Evolutionary conservation across 2,797 vertebrate genomes (phyloP).

Genomic region (Phoxinus dragarum): DNA sequence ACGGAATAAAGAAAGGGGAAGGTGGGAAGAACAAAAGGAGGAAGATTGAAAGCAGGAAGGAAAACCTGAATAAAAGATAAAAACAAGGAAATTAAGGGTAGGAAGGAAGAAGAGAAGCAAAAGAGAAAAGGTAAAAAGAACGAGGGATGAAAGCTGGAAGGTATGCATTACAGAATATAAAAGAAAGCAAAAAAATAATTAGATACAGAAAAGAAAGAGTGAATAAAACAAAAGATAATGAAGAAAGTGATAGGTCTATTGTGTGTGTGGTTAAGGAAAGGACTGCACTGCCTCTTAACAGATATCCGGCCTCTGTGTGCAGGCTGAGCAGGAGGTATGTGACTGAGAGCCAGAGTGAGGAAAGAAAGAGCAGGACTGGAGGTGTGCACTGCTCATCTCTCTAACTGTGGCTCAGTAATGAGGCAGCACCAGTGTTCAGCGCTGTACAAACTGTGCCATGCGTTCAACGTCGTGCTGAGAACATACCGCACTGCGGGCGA

Average conservation of each 20-base stretch:
- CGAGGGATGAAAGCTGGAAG: not conserved
- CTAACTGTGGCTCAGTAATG: constrained; percentile 38
- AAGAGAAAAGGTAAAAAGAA: not conserved
- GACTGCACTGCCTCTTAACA: constrained; percentile 1
- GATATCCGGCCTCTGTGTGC: constrained; percentile 3
- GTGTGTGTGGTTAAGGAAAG: constrained; percentile 8
- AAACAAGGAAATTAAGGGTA: not conserved
- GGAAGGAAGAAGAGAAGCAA: not conserved
- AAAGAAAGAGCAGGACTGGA: not conserved
- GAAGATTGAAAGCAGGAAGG: not conserved
- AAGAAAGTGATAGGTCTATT: not conserved
- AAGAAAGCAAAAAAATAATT: not conserved
- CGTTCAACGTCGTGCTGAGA: constrained; percentile 10
- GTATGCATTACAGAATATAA: not conserved
- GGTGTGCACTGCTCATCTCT: constrained; percentile 10
- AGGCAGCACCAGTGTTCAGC: constrained; percentile 1
- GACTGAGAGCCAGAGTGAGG: not conserved
- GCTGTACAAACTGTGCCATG: constrained; percentile 4
- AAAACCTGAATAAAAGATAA: not conserved
- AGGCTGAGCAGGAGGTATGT: constrained; percentile 8
- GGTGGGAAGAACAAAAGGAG: not conserved
- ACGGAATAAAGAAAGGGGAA: not conserved
- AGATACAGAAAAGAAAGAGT: not conserved
- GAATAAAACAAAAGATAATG: not conserved
- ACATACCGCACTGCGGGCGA: constrained; percentile 34